Conservation (phyloP, 2,797 vertebrate species). For the Geotrypetes seraphini region DNA sequence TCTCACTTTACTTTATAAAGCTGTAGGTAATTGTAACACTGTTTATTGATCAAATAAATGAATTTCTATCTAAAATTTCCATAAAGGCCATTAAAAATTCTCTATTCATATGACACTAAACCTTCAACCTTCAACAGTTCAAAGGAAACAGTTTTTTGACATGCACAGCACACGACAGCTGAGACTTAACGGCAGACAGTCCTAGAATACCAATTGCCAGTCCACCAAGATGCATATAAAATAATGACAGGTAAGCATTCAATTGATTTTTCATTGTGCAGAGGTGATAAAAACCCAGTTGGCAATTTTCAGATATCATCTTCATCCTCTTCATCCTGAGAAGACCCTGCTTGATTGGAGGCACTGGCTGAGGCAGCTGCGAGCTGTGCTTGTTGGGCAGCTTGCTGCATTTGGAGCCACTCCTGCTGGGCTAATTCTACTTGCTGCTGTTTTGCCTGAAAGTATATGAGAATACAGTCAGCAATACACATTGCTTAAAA, state of each 20-base stretch:
- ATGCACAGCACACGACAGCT: slow-evolving; percentile 56
- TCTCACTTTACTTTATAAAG: slow-evolving; percentile 61
- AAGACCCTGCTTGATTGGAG: slow-evolving; percentile 86
- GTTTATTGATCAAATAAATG: slow-evolving; percentile 67
- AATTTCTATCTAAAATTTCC: slow-evolving; percentile 66
- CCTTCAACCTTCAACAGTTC: slow-evolving; percentile 61
- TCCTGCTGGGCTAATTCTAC: slow-evolving; percentile 96
- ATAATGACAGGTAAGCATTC: slow-evolving; percentile 51
- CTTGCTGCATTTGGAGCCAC: slow-evolving; percentile 98
- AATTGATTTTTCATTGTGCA: slow-evolving; percentile 51
- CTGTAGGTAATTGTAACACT: slow-evolving; percentile 59
- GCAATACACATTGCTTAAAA: too few species aligned
- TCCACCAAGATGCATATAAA: slow-evolving; percentile 53
- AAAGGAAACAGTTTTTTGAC: slow-evolving; percentile 59
- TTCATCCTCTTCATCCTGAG: slow-evolving; percentile 96
- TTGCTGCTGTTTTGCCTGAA: slow-evolving; percentile 94
- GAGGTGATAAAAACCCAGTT: slow-evolving; percentile 41
- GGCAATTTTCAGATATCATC: slow-evolving; percentile 82
- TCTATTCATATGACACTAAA: slow-evolving; percentile 65
- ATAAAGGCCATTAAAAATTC: slow-evolving; percentile 72
- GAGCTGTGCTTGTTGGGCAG: slow-evolving; percentile 93
- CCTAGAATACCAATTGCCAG: slow-evolving; percentile 63
- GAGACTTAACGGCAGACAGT: slow-evolving; percentile 51
- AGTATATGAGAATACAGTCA: neutral
- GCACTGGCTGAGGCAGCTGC: slow-evolving; percentile 86